Conservation (phyloP, 2,113 vertebrate species). For the Charina bottae region DNA sequence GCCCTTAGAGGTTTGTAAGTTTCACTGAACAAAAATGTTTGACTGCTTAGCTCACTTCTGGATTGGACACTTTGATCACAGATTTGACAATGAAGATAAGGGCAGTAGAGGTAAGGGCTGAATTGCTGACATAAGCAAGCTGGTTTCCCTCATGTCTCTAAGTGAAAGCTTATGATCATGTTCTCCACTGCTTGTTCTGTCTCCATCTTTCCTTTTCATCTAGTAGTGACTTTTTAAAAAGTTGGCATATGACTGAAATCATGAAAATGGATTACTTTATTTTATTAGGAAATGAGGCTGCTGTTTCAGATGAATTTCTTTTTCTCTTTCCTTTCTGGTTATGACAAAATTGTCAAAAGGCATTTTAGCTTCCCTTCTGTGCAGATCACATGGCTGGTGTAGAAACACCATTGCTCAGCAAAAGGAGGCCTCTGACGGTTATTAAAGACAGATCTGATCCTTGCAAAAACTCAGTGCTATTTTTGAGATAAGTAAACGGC, state of each 20-base stretch:
- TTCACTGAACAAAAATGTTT: slow-evolving; percentile 33
- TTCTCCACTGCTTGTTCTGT: slow-evolving; percentile 48
- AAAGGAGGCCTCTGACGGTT: slow-evolving; percentile 65
- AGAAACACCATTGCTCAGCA: slow-evolving; percentile 39
- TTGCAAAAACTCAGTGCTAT: slow-evolving; percentile 62
- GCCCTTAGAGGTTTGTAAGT: slow-evolving; percentile 35
- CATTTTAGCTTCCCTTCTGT: slow-evolving; percentile 68
- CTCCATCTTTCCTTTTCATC: slow-evolving; percentile 54
- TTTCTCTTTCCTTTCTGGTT: slow-evolving; percentile 50
- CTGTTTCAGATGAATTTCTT: slow-evolving; percentile 47
- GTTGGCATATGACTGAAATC: slow-evolving; percentile 13
- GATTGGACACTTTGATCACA: slow-evolving; percentile 54
- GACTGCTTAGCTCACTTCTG: slow-evolving; percentile 38
- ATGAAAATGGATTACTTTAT: slow-evolving; percentile 54
- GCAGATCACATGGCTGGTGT: slow-evolving; percentile 59
- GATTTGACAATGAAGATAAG: slow-evolving; percentile 42
- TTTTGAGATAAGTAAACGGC: slow-evolving; percentile 76
- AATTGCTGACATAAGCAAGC: slow-evolving; percentile 47
- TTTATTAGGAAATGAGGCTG: slow-evolving; percentile 50
- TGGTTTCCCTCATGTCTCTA: slow-evolving; percentile 44
- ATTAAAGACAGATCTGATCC: slow-evolving; percentile 71
- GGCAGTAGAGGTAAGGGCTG: slow-evolving; percentile 26
- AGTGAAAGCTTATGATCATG: slow-evolving; percentile 53
- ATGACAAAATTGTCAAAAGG: slow-evolving; percentile 72
- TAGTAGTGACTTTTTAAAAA: slow-evolving; percentile 51